These are phyloP conservation scores for Zaprionus inermis DNA, from an alignment of 1,140 invertebrate genomes.

Conservation along the genomic window DNA sequence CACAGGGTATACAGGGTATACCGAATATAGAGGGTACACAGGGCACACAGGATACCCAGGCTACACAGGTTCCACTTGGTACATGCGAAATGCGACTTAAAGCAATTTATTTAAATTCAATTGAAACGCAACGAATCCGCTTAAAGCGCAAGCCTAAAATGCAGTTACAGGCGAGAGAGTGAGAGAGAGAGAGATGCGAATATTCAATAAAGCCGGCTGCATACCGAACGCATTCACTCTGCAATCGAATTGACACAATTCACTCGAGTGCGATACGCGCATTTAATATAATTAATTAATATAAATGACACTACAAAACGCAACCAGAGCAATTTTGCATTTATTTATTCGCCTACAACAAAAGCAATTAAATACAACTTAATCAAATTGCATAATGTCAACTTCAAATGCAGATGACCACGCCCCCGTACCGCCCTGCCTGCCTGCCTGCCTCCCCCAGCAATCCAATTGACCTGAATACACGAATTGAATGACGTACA, in stretches of 20 bases:
- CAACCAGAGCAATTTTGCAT: slow-evolving; percentile 69
- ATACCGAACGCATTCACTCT: background rate
- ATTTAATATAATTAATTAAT: slow-evolving; percentile 20
- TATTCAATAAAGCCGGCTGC: background rate
- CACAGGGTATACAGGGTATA: too few relatives aligned
- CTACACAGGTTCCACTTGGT: too few relatives aligned
- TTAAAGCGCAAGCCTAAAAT: background rate
- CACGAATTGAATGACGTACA: background rate
- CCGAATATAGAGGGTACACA: too few relatives aligned
- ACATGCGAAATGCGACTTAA: background rate
- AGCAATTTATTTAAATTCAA: background rate
- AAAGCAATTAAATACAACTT: slow-evolving; percentile 78
- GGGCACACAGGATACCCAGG: too few relatives aligned
- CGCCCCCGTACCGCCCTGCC: background rate
- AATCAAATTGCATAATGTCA: slow-evolving; percentile 76
- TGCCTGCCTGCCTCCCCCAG: background rate
- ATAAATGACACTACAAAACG: slow-evolving; percentile 45
- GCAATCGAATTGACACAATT: slow-evolving; percentile 10
- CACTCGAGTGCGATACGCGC: slow-evolving; percentile 1
- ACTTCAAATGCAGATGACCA: slow-evolving; percentile 64
- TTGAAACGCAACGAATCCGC: background rate
- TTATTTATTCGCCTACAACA: slow-evolving; percentile 69
- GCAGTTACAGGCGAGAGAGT: too few relatives aligned
- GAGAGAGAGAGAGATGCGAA: too few relatives aligned
- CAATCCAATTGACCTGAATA: slow-evolving; percentile 69